These are phyloP conservation scores for Plecotus auritus DNA, from an alignment of 2,113 vertebrate species.

Conservation along the genomic window DNA sequence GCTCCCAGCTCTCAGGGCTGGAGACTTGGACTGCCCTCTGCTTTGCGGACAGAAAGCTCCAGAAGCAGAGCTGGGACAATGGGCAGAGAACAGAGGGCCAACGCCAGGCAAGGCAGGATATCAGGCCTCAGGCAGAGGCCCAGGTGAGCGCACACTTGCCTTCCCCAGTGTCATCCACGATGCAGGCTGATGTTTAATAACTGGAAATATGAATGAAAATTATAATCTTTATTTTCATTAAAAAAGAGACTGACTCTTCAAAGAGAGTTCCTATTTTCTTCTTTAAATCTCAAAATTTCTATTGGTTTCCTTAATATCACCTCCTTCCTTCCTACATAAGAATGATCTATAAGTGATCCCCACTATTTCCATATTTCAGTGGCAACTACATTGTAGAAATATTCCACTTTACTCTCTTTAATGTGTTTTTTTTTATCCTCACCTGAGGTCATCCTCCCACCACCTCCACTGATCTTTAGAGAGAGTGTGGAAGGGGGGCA, in stretches of 20 bases:
- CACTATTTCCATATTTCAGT: not conserved
- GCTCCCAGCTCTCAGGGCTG: not conserved
- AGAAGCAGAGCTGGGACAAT: not conserved
- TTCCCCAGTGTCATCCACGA: fast-evolving
- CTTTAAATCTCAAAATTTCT: not conserved
- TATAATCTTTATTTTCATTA: not conserved
- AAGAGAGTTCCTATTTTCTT: not conserved
- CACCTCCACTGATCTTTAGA: no score
- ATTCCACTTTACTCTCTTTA: not conserved
- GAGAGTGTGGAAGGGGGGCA: no score
- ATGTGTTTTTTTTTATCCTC: not conserved
- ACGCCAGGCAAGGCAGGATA: not conserved
- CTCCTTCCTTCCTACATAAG: not conserved
- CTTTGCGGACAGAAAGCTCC: not conserved
- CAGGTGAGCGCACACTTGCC: fast-evolving
- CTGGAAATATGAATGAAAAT: not conserved
- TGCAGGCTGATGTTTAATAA: not conserved
- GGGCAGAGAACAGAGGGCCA: not conserved
- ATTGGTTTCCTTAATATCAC: fast-evolving
- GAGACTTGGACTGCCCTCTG: no score
- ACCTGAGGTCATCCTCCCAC: no score
- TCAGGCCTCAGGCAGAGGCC: not conserved
- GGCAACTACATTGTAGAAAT: not conserved
- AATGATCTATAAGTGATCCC: no score
- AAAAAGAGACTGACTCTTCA: not conserved